phyloP scores from a whole-genome alignment of 2,113 vertebrate genomes.

The Smithornis capensis region DNA sequence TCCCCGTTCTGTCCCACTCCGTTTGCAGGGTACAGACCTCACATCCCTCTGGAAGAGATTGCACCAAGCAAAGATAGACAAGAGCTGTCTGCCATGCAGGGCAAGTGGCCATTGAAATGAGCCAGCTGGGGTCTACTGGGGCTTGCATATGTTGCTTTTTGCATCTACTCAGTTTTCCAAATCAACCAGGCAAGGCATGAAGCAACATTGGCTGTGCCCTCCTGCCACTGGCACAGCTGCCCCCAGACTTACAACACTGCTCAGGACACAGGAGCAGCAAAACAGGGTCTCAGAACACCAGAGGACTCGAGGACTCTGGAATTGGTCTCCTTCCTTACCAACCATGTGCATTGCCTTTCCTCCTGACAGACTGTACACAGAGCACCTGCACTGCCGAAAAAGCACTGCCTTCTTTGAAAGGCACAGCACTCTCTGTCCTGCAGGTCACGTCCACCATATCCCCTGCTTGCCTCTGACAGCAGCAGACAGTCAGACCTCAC shows the following conservation, averaged over 20 bases:
- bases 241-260: rapidly evolving
- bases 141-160: neutral
- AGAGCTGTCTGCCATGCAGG: neutral
- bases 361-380: rapidly evolving
- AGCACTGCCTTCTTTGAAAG: rapidly evolving
- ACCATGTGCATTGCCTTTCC: neutral
- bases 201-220: neutral
- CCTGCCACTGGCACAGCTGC: neutral
- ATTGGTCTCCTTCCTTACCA: neutral
- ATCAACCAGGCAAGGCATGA: neutral
- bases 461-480: rapidly evolving
- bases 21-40: neutral
- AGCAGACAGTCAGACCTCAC: neutral
- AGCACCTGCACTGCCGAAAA: neutral
- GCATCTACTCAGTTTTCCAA: neutral
- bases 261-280: neutral
- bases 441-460: rapidly evolving
- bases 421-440: too few relatives aligned
- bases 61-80: neutral
- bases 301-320: neutral
- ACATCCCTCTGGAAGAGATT: rapidly evolving
- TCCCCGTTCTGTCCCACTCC: rapidly evolving
- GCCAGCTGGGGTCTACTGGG: neutral
- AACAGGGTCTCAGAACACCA: neutral
- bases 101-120: neutral